Evolutionary conservation across 1,140 invertebrate genomes (phyloP), one percentile per base, ranked within the genome.

Genomic region (Drosophila eugracilis): DNA sequence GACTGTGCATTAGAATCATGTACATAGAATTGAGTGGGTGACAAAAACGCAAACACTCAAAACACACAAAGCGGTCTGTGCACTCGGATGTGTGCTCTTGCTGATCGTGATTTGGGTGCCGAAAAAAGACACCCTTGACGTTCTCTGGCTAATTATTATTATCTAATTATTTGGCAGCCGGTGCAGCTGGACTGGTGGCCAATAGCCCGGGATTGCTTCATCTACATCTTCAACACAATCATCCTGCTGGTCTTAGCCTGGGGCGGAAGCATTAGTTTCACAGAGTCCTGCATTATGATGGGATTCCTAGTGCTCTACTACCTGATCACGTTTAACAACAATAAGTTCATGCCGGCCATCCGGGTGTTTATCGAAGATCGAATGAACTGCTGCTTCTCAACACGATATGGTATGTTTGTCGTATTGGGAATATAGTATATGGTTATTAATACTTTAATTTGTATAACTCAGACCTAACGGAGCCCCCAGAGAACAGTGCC

Each of bases 161-260:
- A 26, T 45, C 12, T 26, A 21, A 34, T 15, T 48, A 9, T 32
- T 41, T n/a, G 4, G 5, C 91, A 98, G 97, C 94, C 95, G 0
- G 95, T 98, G n/a, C 92, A 94, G 73, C 92, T 98, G 21, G 95
- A 97, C 79, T 95, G 95, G 93, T 95, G 95, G 93, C 97, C 97
- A 2, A 94, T 98, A 17, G 95, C 96, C 1, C 92, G 98, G 72
- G 97, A 98, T 85, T 96, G 95, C 57, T 81, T 95, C 7, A 96
- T 97, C 54, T 98, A 98, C 81, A 93, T 95, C 5, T 84, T 97
- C 5, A 96, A 97, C 17, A 95, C 98, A 0, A 92, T 93, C 3
- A 93, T 95, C 3, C 91, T 99, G 32, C 94, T 97, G 1, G 75
- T 94, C 0, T 94, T 98, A 17, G 95, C 97, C 50, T 95, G 95